These are phyloP conservation scores for Psittacula cyanocephala DNA, from an alignment of 2,113 vertebrate genomes.

Conservation along the genomic window DNA sequence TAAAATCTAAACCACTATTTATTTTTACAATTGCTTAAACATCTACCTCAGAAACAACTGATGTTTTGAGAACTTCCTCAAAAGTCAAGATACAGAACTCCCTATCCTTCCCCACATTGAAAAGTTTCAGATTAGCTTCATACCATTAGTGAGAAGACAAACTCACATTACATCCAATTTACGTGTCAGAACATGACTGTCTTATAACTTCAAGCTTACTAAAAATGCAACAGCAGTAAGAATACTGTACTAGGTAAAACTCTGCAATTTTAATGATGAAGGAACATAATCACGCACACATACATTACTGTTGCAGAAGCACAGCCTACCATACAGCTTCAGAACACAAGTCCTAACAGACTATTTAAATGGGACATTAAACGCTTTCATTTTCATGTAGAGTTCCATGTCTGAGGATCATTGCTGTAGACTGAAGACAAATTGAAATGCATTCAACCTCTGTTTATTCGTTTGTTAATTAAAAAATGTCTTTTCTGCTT, in stretches of 20 bases:
- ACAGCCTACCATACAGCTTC: neutral
- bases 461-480: neutral
- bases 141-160: neutral
- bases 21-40: neutral
- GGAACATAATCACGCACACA: neutral
- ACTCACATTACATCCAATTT: neutral
- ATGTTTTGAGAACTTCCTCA: neutral
- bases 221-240: neutral
- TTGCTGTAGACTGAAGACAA: neutral
- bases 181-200: neutral
- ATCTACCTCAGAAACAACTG: neutral
- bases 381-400: neutral
- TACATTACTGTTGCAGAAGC: neutral
- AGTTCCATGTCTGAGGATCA: neutral
- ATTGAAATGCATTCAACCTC: neutral
- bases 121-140: neutral
- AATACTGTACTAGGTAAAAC: neutral
- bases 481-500: neutral
- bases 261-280: neutral
- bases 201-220: neutral
- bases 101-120: neutral
- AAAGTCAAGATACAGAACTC: neutral
- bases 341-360: neutral
- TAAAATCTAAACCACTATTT: neutral
- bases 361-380: neutral